Evolutionary conservation across 2,797 vertebrate genomes (phyloP).

Genomic region (Enteromius viviparus): DNA sequence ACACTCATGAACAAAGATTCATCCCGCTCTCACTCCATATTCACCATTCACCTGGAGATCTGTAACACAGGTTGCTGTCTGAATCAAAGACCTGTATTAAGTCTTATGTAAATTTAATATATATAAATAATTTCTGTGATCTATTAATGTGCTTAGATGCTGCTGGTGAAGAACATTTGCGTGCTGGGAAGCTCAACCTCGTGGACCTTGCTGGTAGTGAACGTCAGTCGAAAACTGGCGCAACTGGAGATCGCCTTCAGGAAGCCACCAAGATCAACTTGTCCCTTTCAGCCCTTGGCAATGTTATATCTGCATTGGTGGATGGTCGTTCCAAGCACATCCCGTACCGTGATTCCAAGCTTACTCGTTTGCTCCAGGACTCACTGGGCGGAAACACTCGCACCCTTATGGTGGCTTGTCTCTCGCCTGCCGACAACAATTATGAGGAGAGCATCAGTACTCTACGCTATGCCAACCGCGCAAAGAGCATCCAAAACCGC

Average conservation of each 20-base stretch:
- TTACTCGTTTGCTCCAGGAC: slow-evolving; percentile 90
- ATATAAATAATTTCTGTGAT: neutral
- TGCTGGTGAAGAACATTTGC: slow-evolving; percentile 81
- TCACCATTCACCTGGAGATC: slow-evolving; percentile 89
- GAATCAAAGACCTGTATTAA: neutral
- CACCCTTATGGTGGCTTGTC: slow-evolving; percentile 90
- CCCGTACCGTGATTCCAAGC: slow-evolving; percentile 90
- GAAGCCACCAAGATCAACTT: slow-evolving; percentile 94
- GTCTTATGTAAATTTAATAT: neutral
- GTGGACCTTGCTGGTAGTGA: slow-evolving; percentile 92
- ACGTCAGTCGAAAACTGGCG: slow-evolving; percentile 91
- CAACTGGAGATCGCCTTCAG: slow-evolving; percentile 84
- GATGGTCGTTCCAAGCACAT: slow-evolving; percentile 85
- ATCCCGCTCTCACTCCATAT: slow-evolving; percentile 90
- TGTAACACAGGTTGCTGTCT: slow-evolving; percentile 76
- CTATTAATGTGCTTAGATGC: slow-evolving; percentile 63
- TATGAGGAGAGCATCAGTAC: slow-evolving; percentile 90
- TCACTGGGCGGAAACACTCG: slow-evolving; percentile 90
- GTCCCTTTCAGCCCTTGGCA: slow-evolving; percentile 89
- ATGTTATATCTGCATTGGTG: slow-evolving; percentile 88
- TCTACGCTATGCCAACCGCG: slow-evolving; percentile 83
- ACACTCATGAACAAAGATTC: slow-evolving; percentile 92
- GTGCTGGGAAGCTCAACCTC: slow-evolving; percentile 89
- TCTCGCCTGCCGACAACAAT: slow-evolving; percentile 89
- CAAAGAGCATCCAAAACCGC: slow-evolving; percentile 90